Conservation (phyloP, 1,140 invertebrate genomes). For the Octopus sinensis region DNA sequence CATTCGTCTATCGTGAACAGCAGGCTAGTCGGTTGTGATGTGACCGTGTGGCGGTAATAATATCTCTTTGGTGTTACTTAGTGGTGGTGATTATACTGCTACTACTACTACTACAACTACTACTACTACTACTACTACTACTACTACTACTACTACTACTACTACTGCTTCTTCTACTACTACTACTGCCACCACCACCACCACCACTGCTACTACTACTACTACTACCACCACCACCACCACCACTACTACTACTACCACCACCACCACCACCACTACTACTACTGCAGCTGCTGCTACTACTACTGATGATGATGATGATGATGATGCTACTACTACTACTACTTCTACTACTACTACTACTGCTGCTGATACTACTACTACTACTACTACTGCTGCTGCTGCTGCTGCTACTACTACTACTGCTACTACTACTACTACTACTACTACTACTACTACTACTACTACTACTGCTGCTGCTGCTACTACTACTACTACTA, state of each 20-base stretch:
- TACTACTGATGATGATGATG: no score
- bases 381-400: no score
- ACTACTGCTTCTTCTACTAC: conserved; percentile 19
- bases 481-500: conserved; percentile 20
- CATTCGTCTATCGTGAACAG: no score
- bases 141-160: no score
- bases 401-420: conserved; percentile 10
- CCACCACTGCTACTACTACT: conserved; percentile 22
- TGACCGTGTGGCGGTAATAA: no score
- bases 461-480: conserved; percentile 19
- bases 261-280: conserved; percentile 17
- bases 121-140: neutral
- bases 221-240: conserved; percentile 16
- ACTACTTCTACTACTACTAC: conserved; percentile 13
- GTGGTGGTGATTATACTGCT: no score
- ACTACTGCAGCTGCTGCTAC: neutral
- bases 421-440: conserved; percentile 22
- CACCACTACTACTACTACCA: conserved; percentile 19
- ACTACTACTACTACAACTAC: conserved; percentile 18
- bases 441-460: conserved; percentile 22
- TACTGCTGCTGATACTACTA: no score
- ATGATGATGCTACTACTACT: conserved; percentile 2
- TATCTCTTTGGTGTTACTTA: no score
- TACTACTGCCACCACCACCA: conserved; percentile 18
- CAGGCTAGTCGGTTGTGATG: no score